Conservation (phyloP, 2,797 vertebrate species). For the Sitta carolinensis region DNA sequence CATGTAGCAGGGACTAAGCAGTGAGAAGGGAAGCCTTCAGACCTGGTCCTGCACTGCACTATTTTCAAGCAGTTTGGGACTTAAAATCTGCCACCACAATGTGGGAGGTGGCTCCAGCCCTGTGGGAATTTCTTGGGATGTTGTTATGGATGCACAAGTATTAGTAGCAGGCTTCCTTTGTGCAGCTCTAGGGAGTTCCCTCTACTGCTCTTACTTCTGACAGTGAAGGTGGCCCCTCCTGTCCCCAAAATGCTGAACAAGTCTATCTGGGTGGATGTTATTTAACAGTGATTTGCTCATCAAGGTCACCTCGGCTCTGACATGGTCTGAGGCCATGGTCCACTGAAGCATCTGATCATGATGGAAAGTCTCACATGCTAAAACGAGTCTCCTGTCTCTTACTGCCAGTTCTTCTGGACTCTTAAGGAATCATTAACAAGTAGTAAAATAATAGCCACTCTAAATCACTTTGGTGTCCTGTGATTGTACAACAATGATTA, state of each 20-base stretch:
- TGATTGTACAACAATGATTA: background rate
- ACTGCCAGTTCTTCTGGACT: background rate
- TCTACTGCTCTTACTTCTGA: background rate
- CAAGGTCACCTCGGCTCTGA: background rate
- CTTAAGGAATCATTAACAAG: slow-evolving; percentile 27
- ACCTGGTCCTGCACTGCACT: background rate
- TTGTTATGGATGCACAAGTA: background rate
- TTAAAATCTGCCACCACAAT: background rate
- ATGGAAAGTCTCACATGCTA: background rate
- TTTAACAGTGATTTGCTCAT: background rate
- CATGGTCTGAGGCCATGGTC: background rate
- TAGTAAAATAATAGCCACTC: slow-evolving; percentile 14
- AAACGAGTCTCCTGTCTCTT: background rate
- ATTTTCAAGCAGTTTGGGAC: background rate
- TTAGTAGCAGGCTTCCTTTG: background rate
- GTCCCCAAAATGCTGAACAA: background rate
- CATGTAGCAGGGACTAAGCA: background rate
- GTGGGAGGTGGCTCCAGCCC: background rate
- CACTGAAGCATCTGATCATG: background rate
- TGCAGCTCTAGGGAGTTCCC: background rate
- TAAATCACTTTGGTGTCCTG: background rate
- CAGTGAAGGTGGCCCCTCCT: background rate
- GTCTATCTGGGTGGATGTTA: background rate
- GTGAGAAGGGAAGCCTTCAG: background rate
- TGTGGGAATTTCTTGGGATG: accelerated